Evolutionary conservation across 30 jellyfish, hydroid and myxozoan species (phyloP).

Genomic region (Calvadosia cruxmelitensis): DNA sequence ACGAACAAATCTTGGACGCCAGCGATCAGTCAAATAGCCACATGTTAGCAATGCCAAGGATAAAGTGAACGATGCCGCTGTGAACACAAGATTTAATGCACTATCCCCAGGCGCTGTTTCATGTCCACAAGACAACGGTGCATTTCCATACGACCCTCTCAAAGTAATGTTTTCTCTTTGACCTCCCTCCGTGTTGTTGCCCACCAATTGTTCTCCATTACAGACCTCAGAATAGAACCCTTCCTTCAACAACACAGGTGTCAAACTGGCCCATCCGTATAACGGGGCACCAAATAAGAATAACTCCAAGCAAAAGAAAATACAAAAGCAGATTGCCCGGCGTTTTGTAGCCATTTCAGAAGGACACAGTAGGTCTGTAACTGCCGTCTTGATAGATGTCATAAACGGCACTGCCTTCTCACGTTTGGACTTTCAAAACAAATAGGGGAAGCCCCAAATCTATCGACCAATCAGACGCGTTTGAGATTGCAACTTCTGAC

Average conservation of each 20-base stretch:
- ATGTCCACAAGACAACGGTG: too few relatives aligned
- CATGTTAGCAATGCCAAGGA: neutral
- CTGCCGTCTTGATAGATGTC: too few relatives aligned
- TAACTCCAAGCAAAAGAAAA: neutral
- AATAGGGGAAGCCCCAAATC: too few relatives aligned
- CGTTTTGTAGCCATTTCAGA: neutral
- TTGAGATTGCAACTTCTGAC: too few relatives aligned
- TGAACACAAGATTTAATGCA: neutral
- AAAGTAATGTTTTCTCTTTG: too few relatives aligned
- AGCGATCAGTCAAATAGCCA: neutral
- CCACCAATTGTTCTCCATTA: neutral
- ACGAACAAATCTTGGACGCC: neutral
- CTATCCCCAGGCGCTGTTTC: neutral
- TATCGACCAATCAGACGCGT: too few relatives aligned
- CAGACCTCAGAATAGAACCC: neutral
- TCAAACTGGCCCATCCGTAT: neutral
- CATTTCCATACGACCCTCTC: neutral
- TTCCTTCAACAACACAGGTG: neutral
- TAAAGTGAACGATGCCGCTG: neutral
- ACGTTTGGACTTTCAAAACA: too few relatives aligned
- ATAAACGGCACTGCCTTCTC: too few relatives aligned
- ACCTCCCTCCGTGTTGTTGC: neutral
- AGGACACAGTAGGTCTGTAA: too few relatives aligned
- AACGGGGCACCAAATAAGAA: neutral
- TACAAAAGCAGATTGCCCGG: neutral